A percentile compares a stretch with the other conserved stretches of the same genome.
phyloP scores from a whole-genome alignment of 2,888 invertebrate species.

The Cremastobaeus sp. region DNA sequence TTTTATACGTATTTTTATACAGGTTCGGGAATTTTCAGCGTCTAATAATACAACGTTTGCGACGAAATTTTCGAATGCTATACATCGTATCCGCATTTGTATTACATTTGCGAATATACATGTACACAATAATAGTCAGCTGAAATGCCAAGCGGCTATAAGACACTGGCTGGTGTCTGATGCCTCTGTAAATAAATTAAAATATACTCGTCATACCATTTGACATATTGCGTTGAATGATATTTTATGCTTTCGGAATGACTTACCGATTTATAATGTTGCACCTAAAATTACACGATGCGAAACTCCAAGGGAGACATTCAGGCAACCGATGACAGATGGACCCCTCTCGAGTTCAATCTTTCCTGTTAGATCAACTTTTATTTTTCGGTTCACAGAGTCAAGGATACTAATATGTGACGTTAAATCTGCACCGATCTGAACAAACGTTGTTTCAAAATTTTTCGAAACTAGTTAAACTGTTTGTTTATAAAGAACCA shows the following conservation, averaged over 20 bases:
- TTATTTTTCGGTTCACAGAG: constrained; percentile 10
- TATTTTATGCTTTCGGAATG: constrained; percentile 11
- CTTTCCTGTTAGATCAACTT: constrained; percentile 5
- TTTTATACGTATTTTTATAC: no score
- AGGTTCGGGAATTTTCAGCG: no score
- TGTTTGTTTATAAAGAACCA: no score
- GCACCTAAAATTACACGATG: constrained; percentile 12
- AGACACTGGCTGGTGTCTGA: neutral
- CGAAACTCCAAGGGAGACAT: constrained; percentile 7
- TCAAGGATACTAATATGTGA: neutral
- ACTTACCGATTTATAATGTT: constrained; percentile 21
- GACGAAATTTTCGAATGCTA: no score
- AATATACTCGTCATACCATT: constrained; percentile 14
- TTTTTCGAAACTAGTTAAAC: no score
- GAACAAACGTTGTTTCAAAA: no score
- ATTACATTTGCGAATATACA: no score
- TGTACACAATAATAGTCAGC: no score
- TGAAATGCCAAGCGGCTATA: no score
- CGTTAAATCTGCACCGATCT: neutral
- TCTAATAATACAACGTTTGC: no score
- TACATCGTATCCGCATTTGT: no score
- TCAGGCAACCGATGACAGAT: constrained; percentile 2
- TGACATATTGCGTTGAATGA: constrained; percentile 9
- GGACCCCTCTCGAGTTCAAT: neutral
- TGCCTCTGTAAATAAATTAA: constrained; percentile 2